A percentile compares a stretch with the other conserved stretches of the same genome.
Conservation (phyloP, 2,113 vertebrate genomes). For the Argyrosomus japonicus region DNA sequence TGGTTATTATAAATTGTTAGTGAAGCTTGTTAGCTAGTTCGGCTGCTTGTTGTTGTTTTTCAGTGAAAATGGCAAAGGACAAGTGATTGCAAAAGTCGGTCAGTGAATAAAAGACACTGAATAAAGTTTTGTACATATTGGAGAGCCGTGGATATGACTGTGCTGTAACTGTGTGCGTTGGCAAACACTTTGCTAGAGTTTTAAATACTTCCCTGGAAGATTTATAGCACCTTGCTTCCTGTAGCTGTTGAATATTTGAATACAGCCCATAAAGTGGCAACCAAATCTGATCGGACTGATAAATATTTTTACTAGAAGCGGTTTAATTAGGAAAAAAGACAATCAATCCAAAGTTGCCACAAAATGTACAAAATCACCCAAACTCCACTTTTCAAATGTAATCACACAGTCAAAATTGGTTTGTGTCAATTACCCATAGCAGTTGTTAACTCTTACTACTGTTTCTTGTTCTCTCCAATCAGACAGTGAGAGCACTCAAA, state of each 20-base stretch:
- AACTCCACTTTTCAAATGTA: conserved; percentile 33
- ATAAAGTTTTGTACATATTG: background rate
- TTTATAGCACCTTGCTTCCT: conserved; percentile 28
- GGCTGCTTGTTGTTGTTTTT: background rate
- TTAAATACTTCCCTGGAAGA: conserved; percentile 1
- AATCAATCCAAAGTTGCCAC: conserved; percentile 2
- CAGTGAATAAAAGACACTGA: too few relatives aligned
- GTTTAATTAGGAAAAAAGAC: conserved; percentile 7
- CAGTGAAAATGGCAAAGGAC: background rate
- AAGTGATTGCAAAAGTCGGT: background rate
- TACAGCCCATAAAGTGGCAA: background rate
- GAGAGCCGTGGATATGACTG: background rate
- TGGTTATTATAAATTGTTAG: too few relatives aligned
- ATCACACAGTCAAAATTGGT: conserved; percentile 20
- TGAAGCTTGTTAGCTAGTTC: background rate
- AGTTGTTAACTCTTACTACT: conserved; percentile 20
- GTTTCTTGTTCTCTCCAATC: conserved; percentile 17
- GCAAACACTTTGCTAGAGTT: conserved; percentile 17
- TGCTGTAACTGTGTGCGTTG: background rate
- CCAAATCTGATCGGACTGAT: conserved; percentile 27
- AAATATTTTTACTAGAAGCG: conserved; percentile 9
- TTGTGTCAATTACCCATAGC: conserved; percentile 29
- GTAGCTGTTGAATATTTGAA: conserved; percentile 13
- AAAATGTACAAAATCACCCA: conserved; percentile 9
- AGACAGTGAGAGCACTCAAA: conserved; percentile 34